phyloP scores from a whole-genome alignment of 2,888 invertebrate genomes.

The Euzophera pinguis region DNA sequence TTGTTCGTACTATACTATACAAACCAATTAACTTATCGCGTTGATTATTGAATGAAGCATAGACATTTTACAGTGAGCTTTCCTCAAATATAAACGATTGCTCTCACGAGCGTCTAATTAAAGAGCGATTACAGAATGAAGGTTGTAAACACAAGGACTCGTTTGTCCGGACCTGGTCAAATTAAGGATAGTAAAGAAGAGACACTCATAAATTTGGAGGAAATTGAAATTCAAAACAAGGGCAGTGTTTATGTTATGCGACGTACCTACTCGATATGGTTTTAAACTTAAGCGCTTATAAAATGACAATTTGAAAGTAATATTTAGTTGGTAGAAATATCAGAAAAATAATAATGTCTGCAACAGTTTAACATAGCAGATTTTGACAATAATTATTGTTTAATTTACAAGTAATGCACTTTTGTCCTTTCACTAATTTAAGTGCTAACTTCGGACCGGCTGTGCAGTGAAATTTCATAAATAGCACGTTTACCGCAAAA shows the following conservation, averaged over 20 bases:
- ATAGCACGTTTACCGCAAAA: not conserved
- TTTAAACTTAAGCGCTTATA: no score
- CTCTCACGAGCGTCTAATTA: slow-evolving; percentile 28
- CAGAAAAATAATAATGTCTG: no score
- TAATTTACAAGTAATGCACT: not conserved
- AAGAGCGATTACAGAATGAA: slow-evolving; percentile 32
- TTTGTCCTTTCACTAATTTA: not conserved
- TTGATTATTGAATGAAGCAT: slow-evolving; percentile 15
- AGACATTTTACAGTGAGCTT: slow-evolving; percentile 12
- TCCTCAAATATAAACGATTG: slow-evolving; percentile 21
- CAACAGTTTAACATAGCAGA: no score
- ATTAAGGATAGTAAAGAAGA: not conserved
- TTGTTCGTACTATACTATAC: no score
- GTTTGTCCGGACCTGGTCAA: slow-evolving; percentile 11
- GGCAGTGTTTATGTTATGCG: no score
- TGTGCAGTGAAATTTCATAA: slow-evolving; percentile 6
- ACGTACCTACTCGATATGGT: no score
- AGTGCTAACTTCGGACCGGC: not conserved
- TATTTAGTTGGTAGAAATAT: no score
- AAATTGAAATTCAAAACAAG: not conserved
- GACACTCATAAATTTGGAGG: not conserved
- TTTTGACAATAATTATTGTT: no score
- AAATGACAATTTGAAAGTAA: no score
- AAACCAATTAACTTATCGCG: not conserved
- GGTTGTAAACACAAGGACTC: slow-evolving; percentile 20